phyloP scores from a whole-genome alignment of 2,888 invertebrate genomes.

The Lottia scabra region DNA sequence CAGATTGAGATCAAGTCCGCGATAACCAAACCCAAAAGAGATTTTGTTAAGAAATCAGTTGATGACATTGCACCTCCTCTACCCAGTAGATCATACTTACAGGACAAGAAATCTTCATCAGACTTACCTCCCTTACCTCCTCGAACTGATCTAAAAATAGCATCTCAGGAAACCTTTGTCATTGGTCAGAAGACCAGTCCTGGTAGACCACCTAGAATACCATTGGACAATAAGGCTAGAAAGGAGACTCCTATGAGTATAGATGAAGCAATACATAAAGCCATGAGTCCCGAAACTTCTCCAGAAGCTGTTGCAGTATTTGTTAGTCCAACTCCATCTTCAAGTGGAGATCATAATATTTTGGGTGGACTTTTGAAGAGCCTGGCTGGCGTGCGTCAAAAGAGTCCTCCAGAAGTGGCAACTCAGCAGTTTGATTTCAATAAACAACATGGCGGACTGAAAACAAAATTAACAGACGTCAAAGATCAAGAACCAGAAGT shows the following conservation, averaged over 20 bases:
- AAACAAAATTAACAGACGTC: not conserved
- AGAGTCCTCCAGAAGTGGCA: not conserved
- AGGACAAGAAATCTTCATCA: not conserved
- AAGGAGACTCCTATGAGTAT: conserved; percentile 33
- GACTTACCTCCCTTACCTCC: not conserved
- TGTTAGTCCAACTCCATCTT: conserved; percentile 11
- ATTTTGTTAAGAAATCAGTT: not conserved
- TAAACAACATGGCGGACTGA: not conserved
- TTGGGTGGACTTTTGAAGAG: conserved; percentile 49
- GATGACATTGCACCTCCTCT: not conserved
- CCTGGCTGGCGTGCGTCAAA: conserved; percentile 44
- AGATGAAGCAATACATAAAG: conserved; percentile 28
- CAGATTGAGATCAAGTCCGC: not conserved
- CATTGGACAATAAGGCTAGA: conserved; percentile 10
- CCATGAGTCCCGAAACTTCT: conserved; percentile 27
- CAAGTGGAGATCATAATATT: conserved; percentile 30
- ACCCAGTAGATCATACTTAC: not conserved
- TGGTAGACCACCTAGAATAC: conserved; percentile 19
- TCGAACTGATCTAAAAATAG: not conserved
- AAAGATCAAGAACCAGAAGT: not conserved
- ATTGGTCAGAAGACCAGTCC: not conserved
- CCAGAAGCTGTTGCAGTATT: conserved; percentile 36
- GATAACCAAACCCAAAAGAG: not conserved
- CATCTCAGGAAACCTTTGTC: not conserved
- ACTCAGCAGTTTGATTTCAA: not conserved